A percentile compares a stretch with the other conserved stretches of the same genome.
Evolutionary conservation across 2,888 invertebrate genomes (phyloP).

Genomic region (Bimastos eiseni): DNA sequence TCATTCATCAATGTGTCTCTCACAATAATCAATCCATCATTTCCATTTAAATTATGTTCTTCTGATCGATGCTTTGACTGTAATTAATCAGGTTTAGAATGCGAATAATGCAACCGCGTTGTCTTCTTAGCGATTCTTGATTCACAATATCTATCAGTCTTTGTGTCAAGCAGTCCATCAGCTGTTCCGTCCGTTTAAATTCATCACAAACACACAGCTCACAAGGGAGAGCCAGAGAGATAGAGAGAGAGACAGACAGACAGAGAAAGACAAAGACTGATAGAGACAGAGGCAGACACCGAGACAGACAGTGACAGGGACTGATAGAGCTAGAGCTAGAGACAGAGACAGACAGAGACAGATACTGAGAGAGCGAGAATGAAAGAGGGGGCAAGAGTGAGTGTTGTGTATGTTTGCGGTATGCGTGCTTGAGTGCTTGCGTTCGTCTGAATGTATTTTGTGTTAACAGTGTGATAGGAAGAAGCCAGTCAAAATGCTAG

Average conservation of each 20-base stretch:
- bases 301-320: not conserved
- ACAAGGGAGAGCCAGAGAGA: not conserved
- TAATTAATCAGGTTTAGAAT: constrained; percentile 6
- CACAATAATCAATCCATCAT: not conserved
- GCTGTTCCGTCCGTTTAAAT: too few species aligned
- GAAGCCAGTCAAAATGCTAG: not conserved
- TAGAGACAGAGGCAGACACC: not conserved
- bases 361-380: not conserved
- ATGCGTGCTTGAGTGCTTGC: too few species aligned
- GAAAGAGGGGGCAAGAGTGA: not conserved
- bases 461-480: not conserved
- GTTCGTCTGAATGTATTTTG: too few species aligned
- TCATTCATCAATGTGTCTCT: too few species aligned
- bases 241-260: too few species aligned
- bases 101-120: not conserved
- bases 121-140: not conserved
- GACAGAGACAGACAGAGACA: not conserved
- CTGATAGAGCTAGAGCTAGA: not conserved
- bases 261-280: too few species aligned
- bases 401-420: too few species aligned
- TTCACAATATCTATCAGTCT: not conserved
- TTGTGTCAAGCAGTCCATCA: not conserved
- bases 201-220: too few species aligned
- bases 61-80: not conserved
- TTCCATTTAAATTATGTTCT: not conserved